Evolutionary conservation across 1,140 invertebrate genomes (phyloP).

Genomic region (Wiebesia pumilae): DNA sequence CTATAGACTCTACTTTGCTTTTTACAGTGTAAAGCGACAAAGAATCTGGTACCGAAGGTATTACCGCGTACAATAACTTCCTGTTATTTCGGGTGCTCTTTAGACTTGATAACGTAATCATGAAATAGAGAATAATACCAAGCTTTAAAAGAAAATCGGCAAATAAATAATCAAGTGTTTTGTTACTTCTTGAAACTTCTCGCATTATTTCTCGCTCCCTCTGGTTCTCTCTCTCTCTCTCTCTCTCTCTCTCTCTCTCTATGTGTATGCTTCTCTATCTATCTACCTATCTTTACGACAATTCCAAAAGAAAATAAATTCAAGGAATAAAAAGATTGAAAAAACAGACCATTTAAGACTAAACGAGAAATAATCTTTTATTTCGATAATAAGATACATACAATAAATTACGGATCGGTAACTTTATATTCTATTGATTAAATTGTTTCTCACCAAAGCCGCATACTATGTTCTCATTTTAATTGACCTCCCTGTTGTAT

Average conservation of each 20-base stretch:
- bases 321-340: neutral
- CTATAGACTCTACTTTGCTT: neutral
- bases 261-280: neutral
- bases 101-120: neutral
- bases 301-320: neutral
- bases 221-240: too few relatives aligned
- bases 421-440: too few relatives aligned
- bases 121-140: slow-evolving; percentile 4
- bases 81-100: neutral
- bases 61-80: neutral
- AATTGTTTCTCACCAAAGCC: too few relatives aligned
- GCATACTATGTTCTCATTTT: too few relatives aligned
- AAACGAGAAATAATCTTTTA: neutral
- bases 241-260: too few relatives aligned
- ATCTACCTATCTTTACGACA: neutral
- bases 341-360: neutral
- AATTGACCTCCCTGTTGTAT: too few relatives aligned
- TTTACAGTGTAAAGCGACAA: slow-evolving; percentile 7
- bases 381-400: neutral
- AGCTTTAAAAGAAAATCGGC: neutral
- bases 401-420: neutral
- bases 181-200: neutral
- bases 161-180: neutral
- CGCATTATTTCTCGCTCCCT: neutral
- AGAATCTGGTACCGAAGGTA: neutral